These are phyloP conservation scores for Isichthys henryi DNA, from an alignment of 2,113 vertebrate genomes.

Conservation along the genomic window DNA sequence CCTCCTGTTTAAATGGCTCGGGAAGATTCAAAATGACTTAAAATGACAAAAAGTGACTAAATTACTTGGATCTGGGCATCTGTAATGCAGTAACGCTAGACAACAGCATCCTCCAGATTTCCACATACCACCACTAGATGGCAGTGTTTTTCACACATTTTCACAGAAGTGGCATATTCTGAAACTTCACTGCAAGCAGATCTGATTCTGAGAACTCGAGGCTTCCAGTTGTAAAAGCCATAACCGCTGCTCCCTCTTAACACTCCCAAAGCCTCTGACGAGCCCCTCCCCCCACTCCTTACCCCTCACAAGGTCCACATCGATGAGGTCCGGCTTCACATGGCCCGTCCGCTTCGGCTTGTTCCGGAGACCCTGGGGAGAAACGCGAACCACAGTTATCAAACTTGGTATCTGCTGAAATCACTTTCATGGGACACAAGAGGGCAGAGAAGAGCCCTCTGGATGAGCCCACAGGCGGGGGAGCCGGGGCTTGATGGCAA, in stretches of 20 bases:
- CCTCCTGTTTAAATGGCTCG: background rate
- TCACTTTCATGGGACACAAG: background rate
- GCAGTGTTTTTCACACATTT: background rate
- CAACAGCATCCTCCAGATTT: background rate
- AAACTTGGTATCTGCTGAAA: background rate
- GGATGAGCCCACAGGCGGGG: background rate
- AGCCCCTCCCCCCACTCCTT: conserved; percentile 26
- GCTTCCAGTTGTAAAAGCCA: background rate
- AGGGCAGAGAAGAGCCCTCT: background rate
- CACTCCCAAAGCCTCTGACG: background rate
- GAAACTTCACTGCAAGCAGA: background rate
- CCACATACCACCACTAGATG: background rate
- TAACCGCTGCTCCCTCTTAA: background rate
- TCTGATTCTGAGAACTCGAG: background rate
- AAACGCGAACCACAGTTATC: background rate
- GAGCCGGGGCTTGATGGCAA: background rate
- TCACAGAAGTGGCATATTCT: background rate
- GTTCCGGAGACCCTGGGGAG: conserved; percentile 85
- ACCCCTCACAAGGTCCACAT: conserved; percentile 98
- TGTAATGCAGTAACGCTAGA: background rate
- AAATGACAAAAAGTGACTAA: background rate
- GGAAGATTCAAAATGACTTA: background rate
- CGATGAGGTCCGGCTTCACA: conserved; percentile 96
- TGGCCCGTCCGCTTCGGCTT: conserved; percentile 99
- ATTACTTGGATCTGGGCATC: background rate